Evolutionary conservation across 92 coral and sea anemone genomes (phyloP), one percentile per base, ranked within the genome.

Genomic region (Muricea muricata): DNA sequence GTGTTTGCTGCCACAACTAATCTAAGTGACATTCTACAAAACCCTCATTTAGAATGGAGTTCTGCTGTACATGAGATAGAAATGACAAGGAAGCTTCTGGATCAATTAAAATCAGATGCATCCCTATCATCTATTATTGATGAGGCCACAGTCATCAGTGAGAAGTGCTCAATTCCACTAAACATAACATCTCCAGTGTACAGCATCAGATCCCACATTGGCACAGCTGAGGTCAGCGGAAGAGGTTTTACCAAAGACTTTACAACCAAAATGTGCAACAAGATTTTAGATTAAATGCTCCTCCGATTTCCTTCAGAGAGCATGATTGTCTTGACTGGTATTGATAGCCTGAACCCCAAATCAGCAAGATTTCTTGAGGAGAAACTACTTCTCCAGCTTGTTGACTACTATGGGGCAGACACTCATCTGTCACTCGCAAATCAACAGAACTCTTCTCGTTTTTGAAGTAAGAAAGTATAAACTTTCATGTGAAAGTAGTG

Each of bases 111-210:
- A 57, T n/a, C 29, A 57, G 66, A 57, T 24, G 66, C 4, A 13
- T 57, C 66, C 29, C 29, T 57, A 57, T 26, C 66, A 20, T 57
- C 66, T 26, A 57, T 57, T 6, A 57, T 66, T 68, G 66, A 50
- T 56, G 82, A 89, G 11, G 67, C 73, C 60, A 60, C 57, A 65
- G 32, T 84, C 52, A 47, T 84, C 48, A 28, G 74, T 56, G 93
- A 57, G 32, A 57, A 57, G 31, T 57, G 66, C 31, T 20, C 66
- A 57, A 57, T 57, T 20, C 66, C 66, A 20, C 66, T 57, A 57
- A 57, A 24, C 66, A 6, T 57, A 2, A 26, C 66, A 20, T 57
- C 66, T 57, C 66, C 66, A 30, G 74, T 67, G 41, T 67, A 67
- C 46, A 67, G 74, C 17, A 30, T 67, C 41, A 67, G 74, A 67